Conservation (phyloP, 2,113 vertebrate species). For the Stegastes partitus region DNA sequence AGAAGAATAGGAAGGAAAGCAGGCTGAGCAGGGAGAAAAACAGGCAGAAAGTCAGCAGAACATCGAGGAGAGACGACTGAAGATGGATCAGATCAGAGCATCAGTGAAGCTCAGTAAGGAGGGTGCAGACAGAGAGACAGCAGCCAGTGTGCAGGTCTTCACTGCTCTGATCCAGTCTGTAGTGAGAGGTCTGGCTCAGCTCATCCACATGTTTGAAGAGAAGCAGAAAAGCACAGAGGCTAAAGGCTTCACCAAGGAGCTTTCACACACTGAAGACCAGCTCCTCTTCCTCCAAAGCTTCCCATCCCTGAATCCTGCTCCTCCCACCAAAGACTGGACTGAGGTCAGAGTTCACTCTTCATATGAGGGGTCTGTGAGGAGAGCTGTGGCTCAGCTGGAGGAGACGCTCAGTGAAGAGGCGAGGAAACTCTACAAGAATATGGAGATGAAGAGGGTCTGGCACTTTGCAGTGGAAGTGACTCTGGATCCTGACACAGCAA, state of each 20-base stretch:
- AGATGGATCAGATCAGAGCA: conserved; percentile 2
- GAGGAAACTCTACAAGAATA: neutral
- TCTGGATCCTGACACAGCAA: conserved; percentile 19
- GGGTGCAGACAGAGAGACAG: neutral
- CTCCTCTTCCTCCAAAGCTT: conserved; percentile 10
- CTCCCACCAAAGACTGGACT: conserved; percentile 11
- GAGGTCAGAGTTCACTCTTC: neutral
- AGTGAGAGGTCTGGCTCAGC: neutral
- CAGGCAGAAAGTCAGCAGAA: neutral
- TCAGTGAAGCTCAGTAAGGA: conserved; percentile 1
- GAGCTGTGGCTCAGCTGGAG: neutral
- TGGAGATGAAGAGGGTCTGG: neutral
- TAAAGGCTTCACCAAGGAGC: conserved; percentile 1
- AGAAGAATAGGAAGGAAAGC: neutral
- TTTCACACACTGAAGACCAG: neutral
- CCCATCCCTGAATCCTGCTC: neutral
- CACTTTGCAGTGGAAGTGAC: conserved; percentile 6
- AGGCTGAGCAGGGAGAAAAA: neutral
- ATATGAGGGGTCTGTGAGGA: neutral
- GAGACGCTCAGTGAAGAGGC: neutral
- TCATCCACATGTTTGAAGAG: neutral
- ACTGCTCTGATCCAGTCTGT: neutral
- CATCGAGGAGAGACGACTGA: neutral
- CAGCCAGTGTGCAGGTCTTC: neutral
- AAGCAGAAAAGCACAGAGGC: neutral